A percentile compares a stretch with the other conserved stretches of the same genome.
These are phyloP conservation scores for Gallinago jamesoni DNA, from an alignment of 2,113 vertebrate species.

Conservation along the genomic window DNA sequence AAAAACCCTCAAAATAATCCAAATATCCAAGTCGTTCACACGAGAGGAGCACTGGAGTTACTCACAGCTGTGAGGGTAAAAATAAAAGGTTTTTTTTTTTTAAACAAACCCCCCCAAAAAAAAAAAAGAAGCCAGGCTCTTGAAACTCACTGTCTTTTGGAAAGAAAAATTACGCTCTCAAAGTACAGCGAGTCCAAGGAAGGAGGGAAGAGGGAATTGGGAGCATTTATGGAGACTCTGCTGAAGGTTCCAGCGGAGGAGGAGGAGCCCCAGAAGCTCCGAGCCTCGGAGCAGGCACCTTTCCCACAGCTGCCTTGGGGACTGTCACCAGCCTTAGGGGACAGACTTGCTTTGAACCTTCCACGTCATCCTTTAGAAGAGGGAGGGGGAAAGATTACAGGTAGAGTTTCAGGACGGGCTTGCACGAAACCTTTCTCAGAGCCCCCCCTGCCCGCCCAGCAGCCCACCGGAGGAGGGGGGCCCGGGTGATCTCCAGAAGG, in stretches of 20 bases:
- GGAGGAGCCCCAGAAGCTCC: background rate
- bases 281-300: background rate
- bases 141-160: background rate
- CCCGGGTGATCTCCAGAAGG: background rate
- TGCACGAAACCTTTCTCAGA: background rate
- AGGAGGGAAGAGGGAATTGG: background rate
- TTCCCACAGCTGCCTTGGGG: background rate
- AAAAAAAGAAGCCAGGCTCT: background rate
- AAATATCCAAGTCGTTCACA: rapidly evolving
- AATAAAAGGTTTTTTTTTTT: background rate
- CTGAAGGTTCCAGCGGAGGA: background rate
- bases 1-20: background rate
- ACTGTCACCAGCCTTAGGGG: background rate
- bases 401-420: background rate
- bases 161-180: background rate
- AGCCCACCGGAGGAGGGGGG: background rate
- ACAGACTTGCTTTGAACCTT: background rate
- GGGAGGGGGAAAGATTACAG: background rate
- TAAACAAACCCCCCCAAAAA: background rate
- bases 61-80: background rate
- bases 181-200: background rate
- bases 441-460: background rate
- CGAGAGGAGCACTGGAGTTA: background rate
- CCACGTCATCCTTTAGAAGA: rapidly evolving
- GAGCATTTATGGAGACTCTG: background rate